Evolutionary conservation across 2,888 invertebrate genomes (phyloP).

Genomic region (Leptopilina myrica): DNA sequence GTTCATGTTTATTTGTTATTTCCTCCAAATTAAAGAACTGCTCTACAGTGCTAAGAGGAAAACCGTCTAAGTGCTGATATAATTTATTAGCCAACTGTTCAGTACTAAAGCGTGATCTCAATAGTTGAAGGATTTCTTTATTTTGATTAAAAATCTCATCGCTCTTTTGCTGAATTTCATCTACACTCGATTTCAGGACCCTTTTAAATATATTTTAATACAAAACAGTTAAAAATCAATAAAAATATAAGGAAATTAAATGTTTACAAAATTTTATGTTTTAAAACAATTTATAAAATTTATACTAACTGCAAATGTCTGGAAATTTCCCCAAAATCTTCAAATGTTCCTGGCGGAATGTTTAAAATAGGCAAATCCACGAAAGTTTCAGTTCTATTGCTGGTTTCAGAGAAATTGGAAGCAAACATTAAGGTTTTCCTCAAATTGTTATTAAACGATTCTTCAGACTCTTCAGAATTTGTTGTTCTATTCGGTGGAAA

Average conservation of each 20-base stretch:
- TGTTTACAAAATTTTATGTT: neutral
- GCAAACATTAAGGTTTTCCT: neutral
- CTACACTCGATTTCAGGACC: neutral
- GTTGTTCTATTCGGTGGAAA: too few species aligned
- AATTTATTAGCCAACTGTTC: neutral
- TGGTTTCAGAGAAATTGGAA: neutral
- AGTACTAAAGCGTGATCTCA: neutral
- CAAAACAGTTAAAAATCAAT: neutral
- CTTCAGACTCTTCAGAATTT: neutral
- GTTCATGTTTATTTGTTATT: neutral
- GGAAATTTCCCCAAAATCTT: neutral
- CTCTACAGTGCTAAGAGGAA: neutral
- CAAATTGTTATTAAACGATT: neutral
- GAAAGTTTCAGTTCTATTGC: neutral
- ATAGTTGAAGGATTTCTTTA: neutral
- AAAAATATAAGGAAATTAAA: neutral
- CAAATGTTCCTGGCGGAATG: neutral
- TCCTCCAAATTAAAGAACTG: neutral
- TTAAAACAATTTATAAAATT: neutral
- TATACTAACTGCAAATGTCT: neutral
- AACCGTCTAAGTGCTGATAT: conserved; percentile 4
- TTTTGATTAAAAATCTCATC: neutral
- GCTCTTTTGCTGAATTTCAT: neutral
- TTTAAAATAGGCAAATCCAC: neutral
- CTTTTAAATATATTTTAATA: neutral